phyloP scores from a whole-genome alignment of 1,140 invertebrate genomes.

The Habropoda laboriosa region DNA sequence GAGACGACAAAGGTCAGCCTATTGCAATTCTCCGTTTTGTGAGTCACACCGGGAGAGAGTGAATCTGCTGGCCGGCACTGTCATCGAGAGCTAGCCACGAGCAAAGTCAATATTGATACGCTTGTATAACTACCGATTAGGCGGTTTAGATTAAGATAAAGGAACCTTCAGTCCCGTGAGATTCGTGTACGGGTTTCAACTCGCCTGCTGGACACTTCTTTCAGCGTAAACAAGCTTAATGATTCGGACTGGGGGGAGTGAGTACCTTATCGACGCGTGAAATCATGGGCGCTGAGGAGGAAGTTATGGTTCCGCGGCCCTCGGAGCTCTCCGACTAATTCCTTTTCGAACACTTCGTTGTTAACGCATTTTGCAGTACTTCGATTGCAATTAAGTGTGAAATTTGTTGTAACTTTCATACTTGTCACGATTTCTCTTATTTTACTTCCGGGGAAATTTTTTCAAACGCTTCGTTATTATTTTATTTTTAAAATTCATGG shows the following conservation, averaged over 20 bases:
- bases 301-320: neutral
- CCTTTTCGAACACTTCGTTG: no score
- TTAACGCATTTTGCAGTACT: no score
- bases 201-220: neutral
- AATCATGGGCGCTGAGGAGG: no score
- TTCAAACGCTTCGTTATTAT: no score
- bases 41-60: conserved; percentile 12
- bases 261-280: neutral
- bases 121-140: conserved; percentile 52
- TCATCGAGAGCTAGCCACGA: conserved; percentile 7
- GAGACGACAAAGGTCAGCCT: conserved; percentile 27
- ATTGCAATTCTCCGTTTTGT: conserved; percentile 26
- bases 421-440: no score
- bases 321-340: no score
- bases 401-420: no score
- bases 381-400: no score
- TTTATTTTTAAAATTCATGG: no score
- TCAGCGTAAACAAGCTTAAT: neutral
- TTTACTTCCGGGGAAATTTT: no score
- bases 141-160: conserved; percentile 50
- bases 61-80: neutral
- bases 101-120: conserved; percentile 53
- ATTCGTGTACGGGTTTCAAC: neutral
- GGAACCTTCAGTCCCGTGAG: conserved; percentile 28
- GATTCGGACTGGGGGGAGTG: neutral